Evolutionary conservation across 2,797 vertebrate genomes (phyloP).

Genomic region (Anguilla pacifica): DNA sequence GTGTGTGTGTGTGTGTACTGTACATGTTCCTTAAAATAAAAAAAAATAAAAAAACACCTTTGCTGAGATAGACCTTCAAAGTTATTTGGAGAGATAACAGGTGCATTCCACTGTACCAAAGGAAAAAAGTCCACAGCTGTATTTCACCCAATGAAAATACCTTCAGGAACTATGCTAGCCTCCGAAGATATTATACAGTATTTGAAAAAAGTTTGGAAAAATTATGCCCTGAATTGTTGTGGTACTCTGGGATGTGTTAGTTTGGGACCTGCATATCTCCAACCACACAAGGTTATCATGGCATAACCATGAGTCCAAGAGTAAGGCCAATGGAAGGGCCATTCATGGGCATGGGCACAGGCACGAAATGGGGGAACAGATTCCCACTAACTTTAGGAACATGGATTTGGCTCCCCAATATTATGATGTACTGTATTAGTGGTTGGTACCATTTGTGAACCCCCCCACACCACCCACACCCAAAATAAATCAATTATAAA

Average conservation of each 20-base stretch:
- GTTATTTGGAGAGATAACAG: background rate
- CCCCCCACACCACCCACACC: too few species aligned
- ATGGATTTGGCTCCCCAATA: too few species aligned
- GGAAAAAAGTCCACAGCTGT: background rate
- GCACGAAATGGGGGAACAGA: too few species aligned
- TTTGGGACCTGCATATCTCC: background rate
- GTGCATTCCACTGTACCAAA: background rate
- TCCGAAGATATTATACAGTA: background rate
- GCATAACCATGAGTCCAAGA: background rate
- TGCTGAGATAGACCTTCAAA: background rate
- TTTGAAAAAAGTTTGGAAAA: background rate
- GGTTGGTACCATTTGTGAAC: too few species aligned
- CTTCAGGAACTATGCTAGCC: background rate
- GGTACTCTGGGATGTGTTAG: background rate
- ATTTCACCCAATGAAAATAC: background rate
- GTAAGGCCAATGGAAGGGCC: background rate
- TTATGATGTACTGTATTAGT: too few species aligned
- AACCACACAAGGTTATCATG: background rate
- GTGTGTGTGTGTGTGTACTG: background rate
- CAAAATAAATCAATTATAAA: too few species aligned
- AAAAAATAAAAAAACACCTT: background rate
- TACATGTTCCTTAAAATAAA: background rate
- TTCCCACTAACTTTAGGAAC: too few species aligned
- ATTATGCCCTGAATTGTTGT: background rate
- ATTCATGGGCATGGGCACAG: too few species aligned